Evolutionary conservation across 2,888 invertebrate genomes (phyloP), one percentile per base, ranked within the genome.

Genomic region (Pycnomerus fuliginosus): DNA sequence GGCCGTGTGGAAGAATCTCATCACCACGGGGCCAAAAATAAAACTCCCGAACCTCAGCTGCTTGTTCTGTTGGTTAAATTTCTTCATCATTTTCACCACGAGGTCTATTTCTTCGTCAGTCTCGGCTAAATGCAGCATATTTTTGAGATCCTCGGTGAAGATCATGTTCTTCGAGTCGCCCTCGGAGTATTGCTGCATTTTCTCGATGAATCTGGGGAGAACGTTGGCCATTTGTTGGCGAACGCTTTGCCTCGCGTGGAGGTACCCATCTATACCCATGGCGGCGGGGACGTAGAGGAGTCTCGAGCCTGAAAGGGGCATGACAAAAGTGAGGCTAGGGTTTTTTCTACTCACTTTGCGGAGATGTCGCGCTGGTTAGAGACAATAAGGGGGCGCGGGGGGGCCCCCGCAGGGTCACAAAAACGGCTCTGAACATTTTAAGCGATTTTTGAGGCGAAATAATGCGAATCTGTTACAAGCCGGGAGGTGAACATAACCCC

Each of bases 81-180:
- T 85, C 67, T 78, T 77, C 50, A 88, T 72, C 88, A 90, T 90
- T 56, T 79, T 75, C 4, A 76, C 58, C 1, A 85, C 65, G 11
- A 90, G 70, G 3, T 81, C 71, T 8, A 87, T 52, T 65, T 90
- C 89, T 2, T 74, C 66, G 17, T 72, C 75, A 16, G 76, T 78
- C 45, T 84, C 80, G 2, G 80, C 79, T 36, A 90, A 67, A 62
- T 90, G 84, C 2, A 87, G 65, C 80, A 90, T 85, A 64, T 86
- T 87, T 68, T 90, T 90, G 7, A 91, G 72, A 70, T 91, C 91
- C 72, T 90, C 90, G 3, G 90, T 88, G 61, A 90, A 91, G 50
- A 91, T 79, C 79, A 88, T 80, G 53, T 77, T 80, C 48, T 77
- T 77, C 0, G 74, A 67, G 1, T 77, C 69, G 10, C 78, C 73